Base-by-base conservation (phyloP, 2,113 vertebrate genomes). In the Shinisaurus crocodilurus region DNA sequence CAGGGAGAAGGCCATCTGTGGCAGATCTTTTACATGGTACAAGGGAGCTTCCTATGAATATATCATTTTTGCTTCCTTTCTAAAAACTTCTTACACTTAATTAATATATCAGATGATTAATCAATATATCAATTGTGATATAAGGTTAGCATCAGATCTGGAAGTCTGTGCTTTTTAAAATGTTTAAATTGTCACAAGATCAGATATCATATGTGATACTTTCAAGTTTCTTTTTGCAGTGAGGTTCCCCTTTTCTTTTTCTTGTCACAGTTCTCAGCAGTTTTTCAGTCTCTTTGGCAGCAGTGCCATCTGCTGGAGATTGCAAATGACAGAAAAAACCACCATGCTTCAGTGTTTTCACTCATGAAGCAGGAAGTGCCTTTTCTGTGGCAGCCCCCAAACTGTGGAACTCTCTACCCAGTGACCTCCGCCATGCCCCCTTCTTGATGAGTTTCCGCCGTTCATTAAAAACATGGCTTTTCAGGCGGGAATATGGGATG, bases 241-340 rank as follows among this genome's bases (percentile, higher is more conserved):
- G 0, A 3, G 85, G 92, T 90, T 95, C 91, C 90, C 10, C n/a
- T 23, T 93, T 91, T 86, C 20, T 72, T 82, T 2, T 1, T 1
- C 34, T 0, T 67, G 5, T 32, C 32, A 37, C 45, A 32, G 25
- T 0, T 6, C 2, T 48, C 2, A 9, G 10, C 5, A 37, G 6
- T 54, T 72, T 43, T 25, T 37, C 0, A 9, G 48, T 60, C 8
- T 92, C 92, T 88, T 93, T 1, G 7, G 80, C 91, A 89, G 83
- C 94, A 96, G 91, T 85, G 96, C 89, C 95, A 93, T 93, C 96
- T 96, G 82, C 85, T 85, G 1, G 63, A 2, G 37, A n/a, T 18
- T 18, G 0, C 20, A 0, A 1, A 82, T 65, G 67, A 48, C 12
- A 69, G 2, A 54, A 45, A 54, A 57, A 25, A 7, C 3, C 15